Evolutionary conservation across 2,888 invertebrate genomes (phyloP), one percentile per base, ranked within the genome.

Genomic region (Monopis laevigella): DNA sequence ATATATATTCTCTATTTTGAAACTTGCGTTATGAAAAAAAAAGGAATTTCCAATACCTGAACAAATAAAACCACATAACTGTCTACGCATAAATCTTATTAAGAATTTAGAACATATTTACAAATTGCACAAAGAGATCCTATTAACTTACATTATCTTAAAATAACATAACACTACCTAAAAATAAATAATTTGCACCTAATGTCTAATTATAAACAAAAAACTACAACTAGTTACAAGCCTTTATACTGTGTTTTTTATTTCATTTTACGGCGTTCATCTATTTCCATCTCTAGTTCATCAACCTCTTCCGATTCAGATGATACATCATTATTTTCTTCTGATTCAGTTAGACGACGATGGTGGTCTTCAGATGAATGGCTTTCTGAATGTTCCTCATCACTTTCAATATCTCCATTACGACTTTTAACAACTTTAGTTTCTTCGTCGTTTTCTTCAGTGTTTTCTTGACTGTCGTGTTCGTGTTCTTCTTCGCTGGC

Each of bases 121-220:
- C 74, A 78, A 72, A 73, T 72, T 75, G 77, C 77, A 77, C 77
- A 72, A 74, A 73, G 72, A 73, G 69, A 59, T 63, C 42, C 45
- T 49, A 50, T 28, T 19, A 40, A 19, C 36, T 36, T 36, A 36
- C 11, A 21, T 12, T 36, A 36, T 2, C 36, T 36, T 36, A 36
- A 7, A 12, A 19, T 36, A 36, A 36, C 5, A 21, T 21, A 8
- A 21, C 8, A 7, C n/a, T n/a, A 5, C 24, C 5, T 21, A 21
- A 21, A 21, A 7, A 21, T 21, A 8, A 21, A 21, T 21, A 7
- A 21, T 21, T 21, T 21, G 24, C 8, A 8, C 24, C 8, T n/a
- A n/a, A n/a, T n/a, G n/a, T n/a, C n/a, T n/a, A n/a, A n/a, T n/a
- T n/a, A n/a, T n/a, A n/a, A n/a, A n/a, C n/a, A n/a, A n/a, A n/a